A percentile compares a stretch with the other conserved stretches of the same genome.
phyloP scores from a whole-genome alignment of 2,888 invertebrate genomes.

The Synergus umbraculus region DNA sequence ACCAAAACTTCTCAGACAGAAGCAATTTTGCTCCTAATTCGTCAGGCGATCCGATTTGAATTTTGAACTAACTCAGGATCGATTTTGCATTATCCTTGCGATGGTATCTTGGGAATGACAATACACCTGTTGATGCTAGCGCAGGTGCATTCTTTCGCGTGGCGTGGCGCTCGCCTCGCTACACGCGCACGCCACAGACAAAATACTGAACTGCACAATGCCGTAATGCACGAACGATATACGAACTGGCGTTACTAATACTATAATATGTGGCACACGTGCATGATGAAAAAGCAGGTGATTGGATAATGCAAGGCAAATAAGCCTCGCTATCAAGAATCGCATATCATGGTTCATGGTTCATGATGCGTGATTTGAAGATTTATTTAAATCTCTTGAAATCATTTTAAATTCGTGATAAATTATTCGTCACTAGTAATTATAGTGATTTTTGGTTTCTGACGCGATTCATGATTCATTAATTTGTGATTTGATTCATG shows the following conservation, averaged over 20 bases:
- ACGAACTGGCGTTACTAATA: slow-evolving; percentile 47
- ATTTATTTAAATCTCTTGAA: too few relatives aligned
- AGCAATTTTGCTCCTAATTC: not conserved
- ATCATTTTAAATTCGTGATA: too few relatives aligned
- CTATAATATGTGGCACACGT: slow-evolving; percentile 24
- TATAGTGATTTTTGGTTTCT: too few relatives aligned
- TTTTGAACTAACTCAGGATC: not conserved
- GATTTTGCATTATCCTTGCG: not conserved
- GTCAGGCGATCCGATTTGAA: not conserved
- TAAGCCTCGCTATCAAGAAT: slow-evolving; percentile 42
- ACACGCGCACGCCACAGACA: not conserved
- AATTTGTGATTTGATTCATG: too few relatives aligned
- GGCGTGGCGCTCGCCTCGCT: not conserved
- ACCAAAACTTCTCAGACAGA: not conserved
- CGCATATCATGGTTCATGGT: slow-evolving; percentile 36
- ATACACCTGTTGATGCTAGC: slow-evolving; percentile 8
- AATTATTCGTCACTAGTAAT: too few relatives aligned
- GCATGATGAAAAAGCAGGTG: slow-evolving; percentile 58
- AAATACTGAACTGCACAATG: slow-evolving; percentile 48
- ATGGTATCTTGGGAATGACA: not conserved
- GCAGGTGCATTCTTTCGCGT: slow-evolving; percentile 19
- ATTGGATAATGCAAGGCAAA: slow-evolving; percentile 61
- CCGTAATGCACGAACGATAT: slow-evolving; percentile 56
- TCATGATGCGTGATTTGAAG: not conserved
- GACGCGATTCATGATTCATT: too few relatives aligned